Evolutionary conservation across 2,113 vertebrate species (phyloP).

Genomic region (Coracopsis vasa): DNA sequence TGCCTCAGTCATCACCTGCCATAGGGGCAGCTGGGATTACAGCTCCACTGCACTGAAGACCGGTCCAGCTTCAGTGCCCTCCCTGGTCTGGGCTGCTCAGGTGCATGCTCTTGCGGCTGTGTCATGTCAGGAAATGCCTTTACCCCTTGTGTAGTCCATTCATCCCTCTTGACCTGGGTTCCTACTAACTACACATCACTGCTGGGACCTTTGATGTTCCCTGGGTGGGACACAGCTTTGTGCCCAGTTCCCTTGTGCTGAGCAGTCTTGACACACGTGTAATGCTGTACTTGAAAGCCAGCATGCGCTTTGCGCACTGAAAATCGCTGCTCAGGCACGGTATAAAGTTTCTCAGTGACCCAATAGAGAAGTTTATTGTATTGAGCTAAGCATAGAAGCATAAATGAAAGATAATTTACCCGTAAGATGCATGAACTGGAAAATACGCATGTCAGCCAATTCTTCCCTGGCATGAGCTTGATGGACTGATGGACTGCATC

Average conservation of each 20-base stretch:
- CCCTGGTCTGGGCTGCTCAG: neutral
- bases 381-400: neutral
- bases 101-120: neutral
- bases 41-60: neutral
- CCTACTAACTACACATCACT: neutral
- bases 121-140: neutral
- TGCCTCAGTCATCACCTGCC: constrained; percentile 47
- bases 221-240: neutral
- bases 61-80: neutral
- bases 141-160: neutral
- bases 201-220: neutral
- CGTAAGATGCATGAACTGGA: constrained; percentile 1
- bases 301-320: neutral
- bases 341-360: neutral
- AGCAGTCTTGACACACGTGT: accelerated
- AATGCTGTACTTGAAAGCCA: neutral
- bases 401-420: neutral
- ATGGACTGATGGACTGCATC: neutral
- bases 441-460: neutral
- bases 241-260: accelerated
- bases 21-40: neutral
- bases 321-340: neutral
- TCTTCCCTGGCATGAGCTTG: neutral
- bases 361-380: neutral
- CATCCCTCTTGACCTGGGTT: neutral